A percentile compares a stretch with the other conserved stretches of the same genome.
Conservation (phyloP, 1,140 invertebrate genomes). For the Zeugodacus cucurbitae region DNA sequence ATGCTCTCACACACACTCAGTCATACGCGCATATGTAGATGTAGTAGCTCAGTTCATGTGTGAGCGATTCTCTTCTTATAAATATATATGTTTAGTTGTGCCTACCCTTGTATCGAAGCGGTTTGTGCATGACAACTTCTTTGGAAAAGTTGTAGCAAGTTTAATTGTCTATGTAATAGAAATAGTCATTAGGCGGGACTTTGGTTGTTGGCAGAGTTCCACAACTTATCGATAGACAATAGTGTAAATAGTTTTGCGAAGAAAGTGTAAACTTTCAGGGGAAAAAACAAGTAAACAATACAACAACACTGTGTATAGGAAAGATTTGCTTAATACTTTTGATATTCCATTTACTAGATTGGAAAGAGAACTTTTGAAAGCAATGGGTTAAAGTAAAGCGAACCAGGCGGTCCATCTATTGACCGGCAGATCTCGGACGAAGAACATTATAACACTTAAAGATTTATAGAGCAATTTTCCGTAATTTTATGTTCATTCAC, state of each 20-base stretch:
- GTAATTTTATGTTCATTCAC: no score
- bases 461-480: no score
- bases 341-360: no score
- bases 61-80: background rate
- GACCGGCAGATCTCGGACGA: no score
- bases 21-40: background rate
- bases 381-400: no score
- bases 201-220: background rate
- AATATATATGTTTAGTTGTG: background rate
- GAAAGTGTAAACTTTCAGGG: background rate
- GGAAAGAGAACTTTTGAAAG: no score
- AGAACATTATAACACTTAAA: no score
- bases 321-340: no score
- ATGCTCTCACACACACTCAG: no score
- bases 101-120: background rate
- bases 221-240: background rate
- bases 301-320: no score
- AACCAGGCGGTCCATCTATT: no score
- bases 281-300: no score
- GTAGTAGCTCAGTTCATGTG: background rate
- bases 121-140: constrained; percentile 23
- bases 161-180: constrained; percentile 38
- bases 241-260: constrained; percentile 4
- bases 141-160: constrained; percentile 25
- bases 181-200: constrained; percentile 23